Evolutionary conservation across 2,113 vertebrate species (phyloP).

Genomic region (Pachycephala philippinensis): DNA sequence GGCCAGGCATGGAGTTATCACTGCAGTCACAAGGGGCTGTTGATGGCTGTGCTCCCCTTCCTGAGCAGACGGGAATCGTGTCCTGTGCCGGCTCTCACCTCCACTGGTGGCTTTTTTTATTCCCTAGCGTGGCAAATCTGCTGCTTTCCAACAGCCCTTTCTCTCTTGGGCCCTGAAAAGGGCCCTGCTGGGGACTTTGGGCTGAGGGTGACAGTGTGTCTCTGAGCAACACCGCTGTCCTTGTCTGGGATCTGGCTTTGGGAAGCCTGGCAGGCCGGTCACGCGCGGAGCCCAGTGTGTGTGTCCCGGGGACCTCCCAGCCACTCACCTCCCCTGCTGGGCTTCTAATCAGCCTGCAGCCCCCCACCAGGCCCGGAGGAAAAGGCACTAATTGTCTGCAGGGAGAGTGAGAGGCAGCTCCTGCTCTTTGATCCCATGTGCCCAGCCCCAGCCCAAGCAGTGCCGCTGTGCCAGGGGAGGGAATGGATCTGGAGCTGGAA

Average conservation of each 20-base stretch:
- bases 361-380: not conserved
- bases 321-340: not conserved
- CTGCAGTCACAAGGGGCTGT: not conserved
- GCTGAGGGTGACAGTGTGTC: not conserved
- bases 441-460: not conserved
- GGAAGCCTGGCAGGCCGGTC: not conserved
- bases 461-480: rapidly evolving
- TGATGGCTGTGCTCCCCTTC: not conserved
- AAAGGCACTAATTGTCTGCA: constrained; percentile 14
- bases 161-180: not conserved
- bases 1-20: not conserved
- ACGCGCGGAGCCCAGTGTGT: not conserved
- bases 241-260: not conserved
- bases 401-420: not conserved
- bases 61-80: not conserved
- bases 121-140: not conserved
- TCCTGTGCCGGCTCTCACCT: not conserved
- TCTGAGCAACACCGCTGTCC: not conserved
- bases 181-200: not conserved
- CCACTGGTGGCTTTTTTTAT: not conserved
- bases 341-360: constrained; percentile 19
- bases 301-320: not conserved
- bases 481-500: rapidly evolving
- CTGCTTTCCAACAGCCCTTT: not conserved
- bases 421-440: not conserved